Evolutionary conservation across 1,140 invertebrate genomes (phyloP).

Genomic region (Caenorhabditis tropicalis): DNA sequence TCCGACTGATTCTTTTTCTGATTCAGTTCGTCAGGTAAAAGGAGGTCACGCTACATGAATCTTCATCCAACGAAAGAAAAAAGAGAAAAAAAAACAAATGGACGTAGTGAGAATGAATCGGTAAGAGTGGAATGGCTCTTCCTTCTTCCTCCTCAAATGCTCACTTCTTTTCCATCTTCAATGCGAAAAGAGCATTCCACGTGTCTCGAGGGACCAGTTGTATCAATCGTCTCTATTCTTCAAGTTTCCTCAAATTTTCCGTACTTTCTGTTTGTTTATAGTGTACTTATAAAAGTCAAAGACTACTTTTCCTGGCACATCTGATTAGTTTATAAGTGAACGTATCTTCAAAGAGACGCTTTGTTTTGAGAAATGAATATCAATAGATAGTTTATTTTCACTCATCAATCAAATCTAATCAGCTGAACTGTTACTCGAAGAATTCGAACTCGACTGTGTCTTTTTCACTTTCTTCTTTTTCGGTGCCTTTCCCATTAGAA

Average conservation of each 20-base stretch:
- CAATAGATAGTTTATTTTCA: too few species aligned
- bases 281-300: not conserved
- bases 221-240: slow-evolving; percentile 35
- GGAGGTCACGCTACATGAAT: not conserved
- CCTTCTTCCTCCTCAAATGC: slow-evolving; percentile 8
- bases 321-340: too few species aligned
- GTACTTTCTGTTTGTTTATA: not conserved
- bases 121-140: not conserved
- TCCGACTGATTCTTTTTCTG: too few species aligned
- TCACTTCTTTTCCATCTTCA: slow-evolving; percentile 31
- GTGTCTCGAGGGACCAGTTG: slow-evolving; percentile 42
- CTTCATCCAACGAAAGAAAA: not conserved
- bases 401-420: too few species aligned
- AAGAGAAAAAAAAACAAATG: not conserved
- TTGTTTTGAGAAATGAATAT: too few species aligned
- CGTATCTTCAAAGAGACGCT: too few species aligned
- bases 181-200: slow-evolving; percentile 34
- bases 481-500: not conserved
- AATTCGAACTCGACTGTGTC: too few species aligned
- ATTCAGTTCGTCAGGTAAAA: too few species aligned
- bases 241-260: slow-evolving; percentile 21
- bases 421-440: not conserved
- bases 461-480: not conserved
- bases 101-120: not conserved
- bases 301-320: not conserved